Evolutionary conservation across 2,888 invertebrate genomes (phyloP).

Genomic region (Mayetiola destructor): DNA sequence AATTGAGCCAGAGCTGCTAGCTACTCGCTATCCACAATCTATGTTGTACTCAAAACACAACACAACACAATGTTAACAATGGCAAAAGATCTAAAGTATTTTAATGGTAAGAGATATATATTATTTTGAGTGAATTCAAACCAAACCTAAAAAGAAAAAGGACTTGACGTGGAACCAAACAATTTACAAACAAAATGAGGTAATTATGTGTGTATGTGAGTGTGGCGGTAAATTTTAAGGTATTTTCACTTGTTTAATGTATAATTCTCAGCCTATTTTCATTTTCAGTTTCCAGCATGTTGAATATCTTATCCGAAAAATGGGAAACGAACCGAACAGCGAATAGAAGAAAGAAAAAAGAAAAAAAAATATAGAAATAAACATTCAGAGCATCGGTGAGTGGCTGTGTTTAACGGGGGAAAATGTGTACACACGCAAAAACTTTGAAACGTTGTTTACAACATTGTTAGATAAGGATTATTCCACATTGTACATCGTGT

Average conservation of each 20-base stretch:
- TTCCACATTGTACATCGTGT: too few species aligned
- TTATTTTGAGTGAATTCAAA: too few species aligned
- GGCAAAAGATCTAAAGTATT: too few species aligned
- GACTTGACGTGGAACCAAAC: conserved; percentile 8
- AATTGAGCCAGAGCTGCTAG: too few species aligned
- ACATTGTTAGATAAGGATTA: conserved; percentile 11
- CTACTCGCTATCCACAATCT: too few species aligned
- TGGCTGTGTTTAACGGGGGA: background rate
- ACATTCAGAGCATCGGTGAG: background rate
- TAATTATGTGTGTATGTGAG: conserved; percentile 13
- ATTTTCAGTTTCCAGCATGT: background rate
- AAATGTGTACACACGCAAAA: too few species aligned
- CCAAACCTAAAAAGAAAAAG: too few species aligned
- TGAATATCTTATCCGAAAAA: too few species aligned
- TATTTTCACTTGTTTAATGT: conserved; percentile 10
- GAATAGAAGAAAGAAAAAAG: background rate
- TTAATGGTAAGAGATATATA: too few species aligned
- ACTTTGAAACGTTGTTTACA: too few species aligned
- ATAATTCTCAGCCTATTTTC: background rate
- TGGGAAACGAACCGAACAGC: background rate
- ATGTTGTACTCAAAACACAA: too few species aligned
- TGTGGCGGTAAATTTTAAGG: conserved; percentile 10
- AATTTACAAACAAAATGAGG: conserved; percentile 13
- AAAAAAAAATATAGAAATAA: conserved; percentile 1
- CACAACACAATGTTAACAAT: too few species aligned